These are phyloP conservation scores for Lepidurus packardi DNA, from an alignment of 1,140 invertebrate genomes.

Conservation along the genomic window DNA sequence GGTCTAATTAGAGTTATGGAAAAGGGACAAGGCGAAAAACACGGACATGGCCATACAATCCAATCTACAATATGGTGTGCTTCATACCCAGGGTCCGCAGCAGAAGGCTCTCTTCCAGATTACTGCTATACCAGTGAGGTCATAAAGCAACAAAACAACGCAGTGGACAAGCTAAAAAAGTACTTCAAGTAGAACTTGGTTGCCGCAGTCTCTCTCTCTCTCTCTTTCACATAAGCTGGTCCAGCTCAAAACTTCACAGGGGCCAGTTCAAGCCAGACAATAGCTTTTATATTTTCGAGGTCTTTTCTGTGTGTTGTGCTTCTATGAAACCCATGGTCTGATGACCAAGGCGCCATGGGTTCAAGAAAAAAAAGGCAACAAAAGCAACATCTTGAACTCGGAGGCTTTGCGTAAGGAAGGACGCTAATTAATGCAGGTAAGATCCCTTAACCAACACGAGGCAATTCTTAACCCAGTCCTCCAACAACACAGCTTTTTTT, in stretches of 20 bases:
- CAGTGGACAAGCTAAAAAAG: background rate
- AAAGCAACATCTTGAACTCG: background rate
- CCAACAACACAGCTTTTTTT: background rate
- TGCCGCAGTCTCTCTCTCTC: background rate
- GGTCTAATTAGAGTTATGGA: background rate
- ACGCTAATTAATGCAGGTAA: background rate
- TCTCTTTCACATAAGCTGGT: too few relatives aligned
- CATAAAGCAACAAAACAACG: background rate
- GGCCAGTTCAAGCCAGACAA: background rate
- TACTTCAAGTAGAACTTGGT: background rate
- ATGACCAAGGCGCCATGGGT: slow-evolving; percentile 12
- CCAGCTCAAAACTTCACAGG: background rate
- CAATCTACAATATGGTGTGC: background rate
- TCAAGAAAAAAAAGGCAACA: background rate
- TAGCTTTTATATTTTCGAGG: background rate
- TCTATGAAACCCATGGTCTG: slow-evolving; percentile 14
- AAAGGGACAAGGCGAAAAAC: background rate
- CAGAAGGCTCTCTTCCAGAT: background rate
- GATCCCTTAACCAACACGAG: background rate
- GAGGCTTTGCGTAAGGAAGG: background rate
- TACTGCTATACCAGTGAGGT: background rate
- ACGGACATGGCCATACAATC: background rate
- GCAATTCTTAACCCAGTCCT: background rate
- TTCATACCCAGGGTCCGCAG: background rate
- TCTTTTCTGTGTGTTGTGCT: background rate